Percentiles rank a stretch among this genome's conserved stretches.
Evolutionary conservation across 2,797 vertebrate species (phyloP).

Genomic region (Tachyglossus aculeatus): DNA sequence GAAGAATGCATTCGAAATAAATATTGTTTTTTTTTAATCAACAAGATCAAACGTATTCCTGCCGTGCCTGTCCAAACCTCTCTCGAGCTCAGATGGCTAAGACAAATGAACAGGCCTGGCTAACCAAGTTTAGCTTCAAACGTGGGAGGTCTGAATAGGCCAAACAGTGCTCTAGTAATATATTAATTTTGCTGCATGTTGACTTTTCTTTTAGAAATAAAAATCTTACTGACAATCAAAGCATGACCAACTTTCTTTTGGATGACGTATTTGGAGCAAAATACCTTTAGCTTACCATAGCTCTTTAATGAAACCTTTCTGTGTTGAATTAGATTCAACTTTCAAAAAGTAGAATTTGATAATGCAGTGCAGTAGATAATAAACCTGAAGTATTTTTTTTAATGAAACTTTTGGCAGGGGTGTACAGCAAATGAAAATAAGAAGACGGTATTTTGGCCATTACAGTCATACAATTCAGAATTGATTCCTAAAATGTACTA

Average conservation of each 20-base stretch:
- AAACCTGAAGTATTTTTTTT: no score
- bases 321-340: no score
- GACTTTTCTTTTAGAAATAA: not conserved
- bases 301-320: not conserved
- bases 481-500: no score
- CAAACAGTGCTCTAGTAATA: not conserved
- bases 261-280: slow-evolving; percentile 1
- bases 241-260: not conserved
- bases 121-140: not conserved
- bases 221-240: not conserved
- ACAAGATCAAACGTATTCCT: not conserved
- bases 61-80: not conserved
- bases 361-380: no score
- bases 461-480: no score
- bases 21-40: not conserved
- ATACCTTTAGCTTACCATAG: not conserved
- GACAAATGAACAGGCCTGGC: not conserved
- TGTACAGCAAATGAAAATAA: no score
- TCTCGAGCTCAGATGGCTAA: not conserved
- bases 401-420: no score
- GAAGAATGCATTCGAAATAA: no score
- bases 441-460: no score
- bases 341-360: no score
- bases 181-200: not conserved
- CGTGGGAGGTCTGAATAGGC: not conserved